Percentiles rank a stretch among this genome's conserved stretches.
Evolutionary conservation across 2,888 invertebrate species (phyloP).

Genomic region (Thelaira solivaga): DNA sequence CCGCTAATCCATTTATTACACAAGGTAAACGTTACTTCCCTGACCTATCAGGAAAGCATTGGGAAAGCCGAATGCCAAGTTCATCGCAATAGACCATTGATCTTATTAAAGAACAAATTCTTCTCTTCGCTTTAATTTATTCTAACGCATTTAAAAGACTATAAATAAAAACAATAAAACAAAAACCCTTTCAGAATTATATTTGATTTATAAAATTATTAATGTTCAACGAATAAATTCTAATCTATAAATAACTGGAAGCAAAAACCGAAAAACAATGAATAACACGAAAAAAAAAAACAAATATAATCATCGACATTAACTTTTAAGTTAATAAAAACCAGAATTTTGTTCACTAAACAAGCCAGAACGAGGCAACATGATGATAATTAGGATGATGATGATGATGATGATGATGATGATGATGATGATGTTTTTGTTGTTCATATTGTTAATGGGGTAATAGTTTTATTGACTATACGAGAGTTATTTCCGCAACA

Average conservation of each 20-base stretch:
- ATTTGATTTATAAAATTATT: slow-evolving; percentile 3
- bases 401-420: neutral
- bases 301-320: slow-evolving; percentile 39
- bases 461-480: slow-evolving; percentile 59
- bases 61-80: too few species aligned
- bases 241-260: slow-evolving; percentile 21
- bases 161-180: too few species aligned
- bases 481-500: slow-evolving; percentile 74
- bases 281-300: neutral
- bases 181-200: too few species aligned
- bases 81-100: too few species aligned
- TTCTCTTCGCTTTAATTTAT: too few species aligned
- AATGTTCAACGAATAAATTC: slow-evolving; percentile 35
- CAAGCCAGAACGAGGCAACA: neutral
- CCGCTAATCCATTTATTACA: too few species aligned
- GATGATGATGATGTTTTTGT: neutral
- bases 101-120: too few species aligned
- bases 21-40: too few species aligned
- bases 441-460: slow-evolving; percentile 51
- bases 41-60: too few species aligned
- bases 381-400: neutral
- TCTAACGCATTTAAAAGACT: too few species aligned
- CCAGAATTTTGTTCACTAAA: slow-evolving; percentile 8
- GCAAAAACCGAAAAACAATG: slow-evolving; percentile 6
- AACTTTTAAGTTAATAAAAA: slow-evolving; percentile 37